Percentiles rank a stretch among this genome's conserved stretches.
phyloP scores from a whole-genome alignment of 2,113 vertebrate genomes.

The Taxidea taxus region DNA sequence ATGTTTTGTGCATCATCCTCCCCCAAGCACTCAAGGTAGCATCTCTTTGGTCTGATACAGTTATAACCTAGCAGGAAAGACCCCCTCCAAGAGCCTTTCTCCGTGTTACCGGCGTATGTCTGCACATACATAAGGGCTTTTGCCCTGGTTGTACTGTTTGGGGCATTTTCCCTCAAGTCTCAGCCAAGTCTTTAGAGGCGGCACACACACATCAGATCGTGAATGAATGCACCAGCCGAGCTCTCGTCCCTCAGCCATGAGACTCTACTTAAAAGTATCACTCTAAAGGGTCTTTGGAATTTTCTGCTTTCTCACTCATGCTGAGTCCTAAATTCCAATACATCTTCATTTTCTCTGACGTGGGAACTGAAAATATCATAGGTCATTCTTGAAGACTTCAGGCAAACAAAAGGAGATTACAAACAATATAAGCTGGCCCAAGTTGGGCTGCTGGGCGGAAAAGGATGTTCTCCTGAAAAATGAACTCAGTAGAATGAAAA shows the following conservation, averaged over 20 bases:
- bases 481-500: not conserved
- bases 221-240: not conserved
- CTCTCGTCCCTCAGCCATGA: not conserved
- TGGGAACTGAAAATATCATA: not conserved
- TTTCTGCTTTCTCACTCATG: not conserved
- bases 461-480: not conserved
- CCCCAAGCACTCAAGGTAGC: not conserved
- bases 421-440: not conserved
- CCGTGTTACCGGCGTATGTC: rapidly evolving
- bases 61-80: not conserved
- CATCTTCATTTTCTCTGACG: not conserved
- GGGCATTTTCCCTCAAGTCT: not conserved
- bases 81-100: not conserved
- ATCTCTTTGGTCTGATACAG: not conserved
- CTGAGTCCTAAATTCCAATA: not conserved
- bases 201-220: not conserved
- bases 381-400: not conserved
- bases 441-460: not conserved
- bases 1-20: not conserved
- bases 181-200: not conserved
- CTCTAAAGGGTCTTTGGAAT: not conserved
- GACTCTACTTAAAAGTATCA: not conserved
- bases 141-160: not conserved
- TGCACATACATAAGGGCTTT: not conserved
- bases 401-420: not conserved